Percentiles rank a stretch among this genome's conserved stretches.
These are phyloP conservation scores for Taphrorychus bicolor DNA, from an alignment of 2,888 invertebrate species.

Conservation along the genomic window DNA sequence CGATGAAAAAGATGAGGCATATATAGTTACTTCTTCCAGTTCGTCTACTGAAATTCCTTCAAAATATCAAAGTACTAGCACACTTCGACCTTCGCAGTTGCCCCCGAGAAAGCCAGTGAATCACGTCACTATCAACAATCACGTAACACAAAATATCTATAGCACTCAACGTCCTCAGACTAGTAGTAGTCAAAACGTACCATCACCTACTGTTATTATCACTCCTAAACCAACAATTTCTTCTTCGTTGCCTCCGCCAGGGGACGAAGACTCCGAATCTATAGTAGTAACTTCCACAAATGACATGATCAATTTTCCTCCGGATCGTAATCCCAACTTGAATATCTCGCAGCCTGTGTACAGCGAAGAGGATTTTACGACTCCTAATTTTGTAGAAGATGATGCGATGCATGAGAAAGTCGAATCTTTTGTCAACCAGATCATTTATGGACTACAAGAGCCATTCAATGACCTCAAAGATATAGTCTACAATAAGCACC, in stretches of 20 bases:
- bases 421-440: slow-evolving; percentile 82
- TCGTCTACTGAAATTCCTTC: slow-evolving; percentile 25
- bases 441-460: slow-evolving; percentile 82
- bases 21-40: slow-evolving; percentile 4
- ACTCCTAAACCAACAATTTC: slow-evolving; percentile 71
- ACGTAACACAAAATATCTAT: slow-evolving; percentile 66
- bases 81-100: slow-evolving; percentile 52
- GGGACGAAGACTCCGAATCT: slow-evolving; percentile 47
- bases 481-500: slow-evolving; percentile 69
- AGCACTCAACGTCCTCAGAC: slow-evolving; percentile 49
- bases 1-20: slow-evolving; percentile 47
- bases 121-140: slow-evolving; percentile 68
- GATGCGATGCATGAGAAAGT: slow-evolving; percentile 79
- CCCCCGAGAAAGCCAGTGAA: slow-evolving; percentile 60
- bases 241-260: slow-evolving; percentile 43
- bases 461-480: slow-evolving; percentile 84
- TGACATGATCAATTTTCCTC: slow-evolving; percentile 80
- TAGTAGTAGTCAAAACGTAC: slow-evolving; percentile 59
- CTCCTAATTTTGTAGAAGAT: slow-evolving; percentile 80
- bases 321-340: slow-evolving; percentile 82
- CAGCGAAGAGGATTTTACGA: slow-evolving; percentile 72
- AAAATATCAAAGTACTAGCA: slow-evolving; percentile 42
- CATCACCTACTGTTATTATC: slow-evolving; percentile 70
- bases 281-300: slow-evolving; percentile 67
- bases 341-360: slow-evolving; percentile 71